Base-by-base conservation (phyloP, 2,888 invertebrate species). In the Teinopalpus imperialis region DNA sequence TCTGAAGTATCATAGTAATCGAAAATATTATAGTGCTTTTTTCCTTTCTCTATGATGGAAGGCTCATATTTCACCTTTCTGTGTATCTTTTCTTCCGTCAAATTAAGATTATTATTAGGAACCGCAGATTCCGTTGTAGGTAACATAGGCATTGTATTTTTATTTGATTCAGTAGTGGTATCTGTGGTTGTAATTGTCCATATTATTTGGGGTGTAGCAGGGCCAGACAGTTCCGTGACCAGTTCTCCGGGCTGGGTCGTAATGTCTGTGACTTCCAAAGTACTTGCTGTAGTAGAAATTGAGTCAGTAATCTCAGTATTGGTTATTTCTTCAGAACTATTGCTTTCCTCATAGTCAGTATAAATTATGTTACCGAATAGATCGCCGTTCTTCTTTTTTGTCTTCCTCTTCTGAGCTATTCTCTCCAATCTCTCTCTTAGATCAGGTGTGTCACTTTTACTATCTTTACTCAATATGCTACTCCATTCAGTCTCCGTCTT, bases 401-500 rank as follows among this genome's bases (percentile, higher is more conserved):
- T 73, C 53, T 86, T 86, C 47, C 87, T 72, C 13, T 69, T 74
- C 57, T 85, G 82, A 4, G 86, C 66, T 42, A 85, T 80, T 63
- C 83, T 86, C 42, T 80, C 86, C n/a, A 88, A 63, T 47, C 86
- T 66, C 39, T 70, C 69, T 48, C 77, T 73, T 32, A 88, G 56
- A 41, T 85, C 87, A 0, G 81, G 79, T 2, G 70, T 57, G 9
- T 73, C 72, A 20, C 56, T 70, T 53, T 74, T 81, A 35, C 43
- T 70, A 10, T 77, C 68, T 51, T 59, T 80, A 9, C 77, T 78
- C 2, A 61, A 50, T 40, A 69, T 49, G 54, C 65, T 74, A 45
- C 64, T 77, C 40, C 79, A 65, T 55, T 77, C 77, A 1, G 66
- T 68, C 56, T 81, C 83, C n/a, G 83, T 85, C 66, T 83, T 87